A percentile compares a stretch with the other conserved stretches of the same genome.
These are phyloP conservation scores for Penelope pileata DNA, from an alignment of 2,113 vertebrate species.

Conservation along the genomic window DNA sequence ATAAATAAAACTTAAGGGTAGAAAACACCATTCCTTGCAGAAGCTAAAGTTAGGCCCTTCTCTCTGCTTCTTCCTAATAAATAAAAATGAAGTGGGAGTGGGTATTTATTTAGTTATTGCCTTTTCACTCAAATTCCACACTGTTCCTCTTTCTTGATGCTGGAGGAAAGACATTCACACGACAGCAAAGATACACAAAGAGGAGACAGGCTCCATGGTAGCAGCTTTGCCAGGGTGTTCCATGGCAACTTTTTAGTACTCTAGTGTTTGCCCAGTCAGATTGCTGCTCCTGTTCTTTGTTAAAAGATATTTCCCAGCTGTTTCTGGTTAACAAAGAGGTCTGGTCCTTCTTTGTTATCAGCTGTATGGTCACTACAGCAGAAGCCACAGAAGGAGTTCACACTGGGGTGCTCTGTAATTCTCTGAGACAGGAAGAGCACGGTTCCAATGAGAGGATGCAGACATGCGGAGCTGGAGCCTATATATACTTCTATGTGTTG, in stretches of 20 bases:
- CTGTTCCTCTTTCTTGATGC: neutral
- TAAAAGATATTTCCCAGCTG: conserved; percentile 10
- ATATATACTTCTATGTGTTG: fast-evolving
- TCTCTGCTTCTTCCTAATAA: neutral
- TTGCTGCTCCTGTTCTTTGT: neutral
- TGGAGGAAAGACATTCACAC: neutral
- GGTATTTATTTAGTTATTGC: neutral
- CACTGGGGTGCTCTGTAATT: neutral
- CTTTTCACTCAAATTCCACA: neutral
- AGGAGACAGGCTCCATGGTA: neutral
- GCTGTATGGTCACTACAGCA: neutral
- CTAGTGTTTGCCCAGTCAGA: neutral
- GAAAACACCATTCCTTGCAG: neutral
- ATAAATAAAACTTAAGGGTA: neutral
- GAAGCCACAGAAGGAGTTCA: neutral
- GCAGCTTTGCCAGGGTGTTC: neutral
- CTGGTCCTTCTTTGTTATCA: neutral
- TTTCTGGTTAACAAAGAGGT: neutral
- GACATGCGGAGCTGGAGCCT: neutral
- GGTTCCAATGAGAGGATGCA: neutral
- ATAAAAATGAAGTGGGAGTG: neutral
- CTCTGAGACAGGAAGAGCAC: neutral
- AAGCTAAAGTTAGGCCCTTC: neutral
- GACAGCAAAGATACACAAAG: neutral
- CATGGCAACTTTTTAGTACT: neutral